Conservation (phyloP, 2,888 invertebrate species). For the Reticulitermes lucifugus region DNA sequence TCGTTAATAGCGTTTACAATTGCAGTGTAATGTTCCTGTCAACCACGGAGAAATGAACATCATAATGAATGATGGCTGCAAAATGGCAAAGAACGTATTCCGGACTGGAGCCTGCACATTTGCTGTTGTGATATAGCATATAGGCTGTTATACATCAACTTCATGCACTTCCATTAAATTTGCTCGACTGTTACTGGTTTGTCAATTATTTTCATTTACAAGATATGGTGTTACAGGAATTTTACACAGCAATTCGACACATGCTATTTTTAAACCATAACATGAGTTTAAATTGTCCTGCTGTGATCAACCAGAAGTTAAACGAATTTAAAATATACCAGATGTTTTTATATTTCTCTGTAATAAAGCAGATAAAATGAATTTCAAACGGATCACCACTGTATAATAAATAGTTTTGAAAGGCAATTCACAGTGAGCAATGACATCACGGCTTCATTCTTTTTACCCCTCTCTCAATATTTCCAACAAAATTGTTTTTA, state of each 20-base stretch:
- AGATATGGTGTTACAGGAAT: background rate
- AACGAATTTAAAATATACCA: constrained; percentile 24
- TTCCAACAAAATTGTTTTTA: constrained; percentile 24
- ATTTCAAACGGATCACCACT: constrained; percentile 38
- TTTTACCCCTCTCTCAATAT: background rate
- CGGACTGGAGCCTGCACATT: no score
- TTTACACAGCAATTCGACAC: background rate
- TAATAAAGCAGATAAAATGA: constrained; percentile 34
- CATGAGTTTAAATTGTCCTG: constrained; percentile 13
- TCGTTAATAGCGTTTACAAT: no score
- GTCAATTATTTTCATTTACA: constrained; percentile 1
- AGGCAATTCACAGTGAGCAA: constrained; percentile 7
- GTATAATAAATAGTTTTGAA: background rate
- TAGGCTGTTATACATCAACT: background rate
- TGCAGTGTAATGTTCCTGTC: no score
- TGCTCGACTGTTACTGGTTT: background rate
- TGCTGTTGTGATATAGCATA: no score
- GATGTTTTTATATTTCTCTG: constrained; percentile 38
- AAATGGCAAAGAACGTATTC: no score
- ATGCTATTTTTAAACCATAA: background rate
- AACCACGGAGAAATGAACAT: no score
- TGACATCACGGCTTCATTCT: constrained; percentile 15
- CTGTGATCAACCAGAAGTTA: constrained; percentile 16
- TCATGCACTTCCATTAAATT: background rate
- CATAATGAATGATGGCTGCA: no score